Conservation (phyloP, 1,140 invertebrate genomes). For the Drosophila carrolli region DNA sequence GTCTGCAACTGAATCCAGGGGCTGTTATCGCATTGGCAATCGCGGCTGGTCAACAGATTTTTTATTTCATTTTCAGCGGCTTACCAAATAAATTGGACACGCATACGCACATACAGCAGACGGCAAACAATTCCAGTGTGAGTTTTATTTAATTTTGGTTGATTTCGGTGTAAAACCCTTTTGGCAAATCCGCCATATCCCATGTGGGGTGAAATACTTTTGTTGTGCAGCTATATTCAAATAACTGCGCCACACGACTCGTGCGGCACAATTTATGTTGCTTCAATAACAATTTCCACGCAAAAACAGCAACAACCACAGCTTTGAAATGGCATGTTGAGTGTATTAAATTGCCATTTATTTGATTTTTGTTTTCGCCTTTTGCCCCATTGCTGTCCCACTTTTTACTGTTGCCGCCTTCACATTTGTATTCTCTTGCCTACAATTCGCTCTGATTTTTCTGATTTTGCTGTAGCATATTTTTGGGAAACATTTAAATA, state of each 20-base stretch:
- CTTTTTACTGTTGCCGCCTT: conserved; percentile 42
- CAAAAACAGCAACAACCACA: conserved; percentile 40
- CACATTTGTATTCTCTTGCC: conserved; percentile 6
- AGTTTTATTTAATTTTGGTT: conserved; percentile 58
- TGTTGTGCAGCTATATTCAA: conserved; percentile 57
- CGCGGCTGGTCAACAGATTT: conserved; percentile 59
- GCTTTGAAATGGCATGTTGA: conserved; percentile 69
- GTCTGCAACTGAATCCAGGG: neutral
- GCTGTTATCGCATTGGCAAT: conserved; percentile 66
- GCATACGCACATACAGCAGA: conserved; percentile 11
- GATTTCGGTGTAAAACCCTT: conserved; percentile 42
- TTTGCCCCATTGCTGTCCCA: conserved; percentile 29
- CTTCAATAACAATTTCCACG: conserved; percentile 76
- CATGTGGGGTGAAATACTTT: conserved; percentile 26
- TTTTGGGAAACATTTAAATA: conserved; percentile 73
- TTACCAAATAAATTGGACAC: conserved; percentile 58
- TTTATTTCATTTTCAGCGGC: conserved; percentile 65
- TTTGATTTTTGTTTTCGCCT: conserved; percentile 74
- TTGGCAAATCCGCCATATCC: conserved; percentile 36
- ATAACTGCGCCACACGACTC: conserved; percentile 64
- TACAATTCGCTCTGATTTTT: conserved; percentile 7
- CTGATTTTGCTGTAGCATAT: conserved; percentile 60
- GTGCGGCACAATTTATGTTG: conserved; percentile 75
- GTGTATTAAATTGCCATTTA: conserved; percentile 81
- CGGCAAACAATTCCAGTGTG: conserved; percentile 8